Base-by-base conservation (phyloP, 2,888 invertebrate species). In the Dinocampus coccinellae region DNA sequence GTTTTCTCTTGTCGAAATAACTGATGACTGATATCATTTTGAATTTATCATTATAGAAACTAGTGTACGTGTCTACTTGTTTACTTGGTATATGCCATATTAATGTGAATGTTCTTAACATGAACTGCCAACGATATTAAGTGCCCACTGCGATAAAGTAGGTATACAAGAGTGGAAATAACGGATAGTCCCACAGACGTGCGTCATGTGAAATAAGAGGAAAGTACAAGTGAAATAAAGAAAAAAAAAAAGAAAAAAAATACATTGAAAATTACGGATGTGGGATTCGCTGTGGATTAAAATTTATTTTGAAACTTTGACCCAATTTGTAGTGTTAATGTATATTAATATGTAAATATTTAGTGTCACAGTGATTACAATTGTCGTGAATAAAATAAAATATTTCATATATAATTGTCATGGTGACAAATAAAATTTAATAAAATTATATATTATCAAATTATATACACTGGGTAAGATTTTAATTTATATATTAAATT, bases 221-320 rank as follows among this genome's bases (percentile, higher is more conserved):
- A 36, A 57, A 61, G 52, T 33, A 34, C 33, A 29, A 61, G 61
- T 36, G 61, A 69, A 53, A 61, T 52, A 16, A 57, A 57, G n/a
- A 53, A 55, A n/a, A n/a, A n/a, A n/a, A n/a, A n/a, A n/a, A n/a
- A n/a, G n/a, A n/a, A n/a, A n/a, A n/a, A n/a, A n/a, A n/a, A n/a
- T n/a, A n/a, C n/a, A n/a, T n/a, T n/a, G n/a, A n/a, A n/a, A n/a
- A n/a, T n/a, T n/a, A 29, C 58, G 58, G 58, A 58, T 58, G 58
- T 58, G 34, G 33, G 58, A 58, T 10, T 6, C 36, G 20, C 22
- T 47, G 63, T 57, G 7, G 20, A 57, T 16, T 11, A 16, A n/a
- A 67, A 55, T 13, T 60, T 57, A 60, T 58, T 69, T 61, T 69
- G 53, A 61, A 69, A 69, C 52, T 52, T 52, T 13, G 53, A 33